A percentile compares a stretch with the other conserved stretches of the same genome.
Conservation (phyloP, 2,113 vertebrate species). For the Mixornis gularis region DNA sequence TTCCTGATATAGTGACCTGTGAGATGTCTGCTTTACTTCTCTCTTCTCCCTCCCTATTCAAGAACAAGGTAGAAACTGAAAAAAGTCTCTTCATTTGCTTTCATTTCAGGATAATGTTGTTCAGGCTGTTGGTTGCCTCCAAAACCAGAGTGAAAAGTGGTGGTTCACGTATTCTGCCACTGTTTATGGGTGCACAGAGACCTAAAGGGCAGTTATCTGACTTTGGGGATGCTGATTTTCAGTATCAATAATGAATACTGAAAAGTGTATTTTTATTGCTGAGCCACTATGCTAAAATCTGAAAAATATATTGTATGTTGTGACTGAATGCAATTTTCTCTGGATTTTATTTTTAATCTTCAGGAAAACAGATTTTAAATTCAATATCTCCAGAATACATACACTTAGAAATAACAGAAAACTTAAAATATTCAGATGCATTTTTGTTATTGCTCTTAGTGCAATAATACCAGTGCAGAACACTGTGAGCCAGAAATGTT, state of each 20-base stretch:
- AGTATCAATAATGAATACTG: background rate
- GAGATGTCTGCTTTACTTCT: background rate
- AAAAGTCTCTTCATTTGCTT: background rate
- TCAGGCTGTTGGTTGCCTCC: background rate
- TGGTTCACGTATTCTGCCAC: background rate
- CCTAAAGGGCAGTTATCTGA: background rate
- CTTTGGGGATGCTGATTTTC: background rate
- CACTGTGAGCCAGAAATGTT: accelerated
- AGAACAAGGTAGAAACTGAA: background rate
- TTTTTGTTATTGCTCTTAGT: background rate
- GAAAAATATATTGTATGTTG: background rate
- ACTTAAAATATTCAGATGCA: background rate
- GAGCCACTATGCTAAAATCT: background rate
- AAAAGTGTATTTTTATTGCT: background rate
- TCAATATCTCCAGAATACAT: background rate
- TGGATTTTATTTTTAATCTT: background rate
- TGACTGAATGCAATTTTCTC: background rate
- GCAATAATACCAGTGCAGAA: background rate
- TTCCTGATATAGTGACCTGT: background rate
- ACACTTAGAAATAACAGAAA: background rate
- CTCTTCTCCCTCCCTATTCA: background rate
- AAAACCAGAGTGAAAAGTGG: accelerated
- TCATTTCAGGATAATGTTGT: background rate
- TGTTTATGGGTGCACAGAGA: background rate
- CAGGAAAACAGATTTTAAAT: background rate